phyloP scores from a whole-genome alignment of 2,888 invertebrate species.

The Exephanes ischioxanthus region DNA sequence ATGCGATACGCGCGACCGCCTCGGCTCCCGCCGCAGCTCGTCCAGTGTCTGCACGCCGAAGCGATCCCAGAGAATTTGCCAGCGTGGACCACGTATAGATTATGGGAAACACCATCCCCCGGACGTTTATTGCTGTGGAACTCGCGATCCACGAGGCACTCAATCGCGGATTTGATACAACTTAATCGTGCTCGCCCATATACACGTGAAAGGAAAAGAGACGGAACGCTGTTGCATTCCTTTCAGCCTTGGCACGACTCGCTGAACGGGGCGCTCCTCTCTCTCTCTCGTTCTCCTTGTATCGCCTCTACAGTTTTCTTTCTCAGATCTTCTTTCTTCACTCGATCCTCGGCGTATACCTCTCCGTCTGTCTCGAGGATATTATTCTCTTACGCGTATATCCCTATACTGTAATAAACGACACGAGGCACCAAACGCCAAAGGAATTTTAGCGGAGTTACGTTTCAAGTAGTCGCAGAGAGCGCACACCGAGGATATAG shows the following conservation, averaged over 20 bases:
- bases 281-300: constrained; percentile 7
- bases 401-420: constrained; percentile 45
- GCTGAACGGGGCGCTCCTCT: constrained; percentile 39
- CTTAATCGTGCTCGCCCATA: constrained; percentile 77
- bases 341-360: constrained; percentile 45
- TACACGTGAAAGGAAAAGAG: constrained; percentile 30
- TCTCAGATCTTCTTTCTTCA: constrained; percentile 41
- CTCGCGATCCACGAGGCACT: constrained; percentile 79
- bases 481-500: neutral
- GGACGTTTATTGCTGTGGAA: constrained; percentile 79
- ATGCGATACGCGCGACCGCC: constrained; percentile 1
- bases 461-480: constrained; percentile 33
- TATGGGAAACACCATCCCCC: constrained; percentile 78
- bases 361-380: constrained; percentile 31
- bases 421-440: constrained; percentile 35
- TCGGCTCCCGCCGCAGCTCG: constrained; percentile 25
- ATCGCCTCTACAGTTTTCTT: constrained; percentile 48
- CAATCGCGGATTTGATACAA: constrained; percentile 82
- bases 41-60: constrained; percentile 11
- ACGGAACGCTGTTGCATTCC: constrained; percentile 56
- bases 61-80: constrained; percentile 65
- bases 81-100: constrained; percentile 74
- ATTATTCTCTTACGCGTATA: constrained; percentile 43
- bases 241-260: constrained; percentile 52
- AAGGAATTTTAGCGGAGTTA: constrained; percentile 54